These are phyloP conservation scores for Coptotermes formosanus DNA, from an alignment of 1,140 invertebrate species.

Conservation along the genomic window DNA sequence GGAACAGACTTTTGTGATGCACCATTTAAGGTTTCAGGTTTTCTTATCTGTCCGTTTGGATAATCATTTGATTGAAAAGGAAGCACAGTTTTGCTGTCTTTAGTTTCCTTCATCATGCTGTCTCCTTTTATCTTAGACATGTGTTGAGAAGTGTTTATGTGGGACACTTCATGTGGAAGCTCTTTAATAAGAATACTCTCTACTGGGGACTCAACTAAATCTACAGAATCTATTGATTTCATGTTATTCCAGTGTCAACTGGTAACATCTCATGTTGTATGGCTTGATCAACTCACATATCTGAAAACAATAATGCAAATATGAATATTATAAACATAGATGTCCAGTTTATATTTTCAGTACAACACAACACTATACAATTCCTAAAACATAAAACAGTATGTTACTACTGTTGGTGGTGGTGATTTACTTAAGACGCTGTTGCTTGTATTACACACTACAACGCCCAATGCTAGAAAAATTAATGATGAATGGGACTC, in stretches of 20 bases:
- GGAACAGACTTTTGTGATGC: background rate
- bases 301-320: background rate
- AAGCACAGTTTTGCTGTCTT: background rate
- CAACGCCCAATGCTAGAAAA: too few relatives aligned
- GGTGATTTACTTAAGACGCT: too few relatives aligned
- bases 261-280: background rate
- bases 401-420: too few relatives aligned
- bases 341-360: too few relatives aligned
- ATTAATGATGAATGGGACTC: too few relatives aligned
- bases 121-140: background rate
- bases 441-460: too few relatives aligned
- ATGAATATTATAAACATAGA: background rate
- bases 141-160: background rate
- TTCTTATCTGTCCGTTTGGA: background rate
- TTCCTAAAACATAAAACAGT: too few relatives aligned
- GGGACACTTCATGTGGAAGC: background rate
- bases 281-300: background rate
- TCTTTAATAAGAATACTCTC: background rate
- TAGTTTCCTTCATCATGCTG: conserved; percentile 1
- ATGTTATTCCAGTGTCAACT: background rate
- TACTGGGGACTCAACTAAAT: background rate
- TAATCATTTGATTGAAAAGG: background rate
- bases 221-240: background rate
- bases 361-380: too few relatives aligned
- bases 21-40: background rate